Base-by-base conservation (phyloP, 2,888 invertebrate genomes). In the Drepanosiphum platanoidis region DNA sequence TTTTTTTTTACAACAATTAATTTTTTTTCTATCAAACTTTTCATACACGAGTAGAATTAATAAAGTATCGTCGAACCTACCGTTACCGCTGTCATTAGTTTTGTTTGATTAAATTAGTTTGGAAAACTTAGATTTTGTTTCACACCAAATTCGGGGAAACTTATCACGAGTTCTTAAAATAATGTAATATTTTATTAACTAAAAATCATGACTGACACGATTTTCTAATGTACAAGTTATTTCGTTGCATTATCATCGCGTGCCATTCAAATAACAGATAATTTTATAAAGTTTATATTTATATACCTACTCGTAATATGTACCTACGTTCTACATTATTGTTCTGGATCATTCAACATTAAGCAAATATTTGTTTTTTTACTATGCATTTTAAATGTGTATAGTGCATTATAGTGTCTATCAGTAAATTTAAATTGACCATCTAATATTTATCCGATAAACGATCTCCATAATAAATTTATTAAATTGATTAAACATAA, bases 31-130 rank as follows among this genome's bases (percentile, higher is more conserved):
- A 18, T 32, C 4, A 32, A 68, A 66, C 22, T 27, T 68, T 80
- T 79, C 9, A 39, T 15, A 27, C 52, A 71, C 61, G 30, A 39
- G 58, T 58, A 22, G 46, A 71, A 71, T 61, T 81, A 58, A 61
- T 71, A 71, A 71, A 82, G 36, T 64, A 82, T 61, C 32, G 64
- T 82, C 64, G 27, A 64, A 22, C 30, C 3, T 30, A 52, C 39
- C 36, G 18, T 71, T 71, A 61, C 72, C 9, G n/a, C 32, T 74
- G 32, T 74, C 82, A 9, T 18, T 11, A 42, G 58, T 81, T 71
- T 71, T 64, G 61, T 36, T 39, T 32, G 61, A 74, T 82, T 82
- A 82, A 82, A 72, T 72, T 82, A 82, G 72, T 72, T 82, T 61
- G n/a, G 72, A 13, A 82, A 82, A 82, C 71, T 74, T 74, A 15